Evolutionary conservation across 2,113 vertebrate species (phyloP), one percentile per base, ranked within the genome.

Genomic region (Tyrannus savana): DNA sequence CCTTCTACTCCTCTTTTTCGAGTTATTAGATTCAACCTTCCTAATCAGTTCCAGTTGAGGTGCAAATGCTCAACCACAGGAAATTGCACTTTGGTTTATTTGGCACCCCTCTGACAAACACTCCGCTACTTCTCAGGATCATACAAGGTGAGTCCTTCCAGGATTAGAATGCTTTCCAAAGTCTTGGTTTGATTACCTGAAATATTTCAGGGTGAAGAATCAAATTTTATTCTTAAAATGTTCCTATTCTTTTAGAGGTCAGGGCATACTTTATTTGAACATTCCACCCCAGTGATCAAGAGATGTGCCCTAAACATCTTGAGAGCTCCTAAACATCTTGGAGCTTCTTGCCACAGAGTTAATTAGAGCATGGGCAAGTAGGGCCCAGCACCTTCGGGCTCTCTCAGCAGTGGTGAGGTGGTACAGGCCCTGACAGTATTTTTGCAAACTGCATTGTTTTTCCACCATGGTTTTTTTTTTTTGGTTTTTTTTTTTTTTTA

Each of bases 31-130:
- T 85, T 83, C 85, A 85, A 85, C 58, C 44, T 62, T 76, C 71
- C 89, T 94, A 97, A 97, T 97, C 87, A 94, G 71, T 96, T 97
- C 95, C 94, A 96, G 94, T 96, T 90, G 88, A 95, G 50, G 92
- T 94, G 92, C 82, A 94, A 95, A 95, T 95, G 67, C 81, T 90
- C 85, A 94, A 80, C 72, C 46, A 90, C 94, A 95, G 94, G 96
- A 96, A 96, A 97, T 92, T 94, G 69, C 79, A 86, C 75, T 94
- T 92, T 30, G 31, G 92, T 85, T 97, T 96, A 96, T 93, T 97
- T 96, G 88, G 90, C 63, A 58, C 93, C 82, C 50, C 63, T 92
- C 88, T 93, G 82, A 92, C 88, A 92, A 96, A 90, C 55, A 73
- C 67, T 83, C 41, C 17, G 11, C 35, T 72, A 7, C 46, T 95